Evolutionary conservation across 2,888 invertebrate genomes (phyloP), one percentile per base, ranked within the genome.

Genomic region (Rhagium mordax): DNA sequence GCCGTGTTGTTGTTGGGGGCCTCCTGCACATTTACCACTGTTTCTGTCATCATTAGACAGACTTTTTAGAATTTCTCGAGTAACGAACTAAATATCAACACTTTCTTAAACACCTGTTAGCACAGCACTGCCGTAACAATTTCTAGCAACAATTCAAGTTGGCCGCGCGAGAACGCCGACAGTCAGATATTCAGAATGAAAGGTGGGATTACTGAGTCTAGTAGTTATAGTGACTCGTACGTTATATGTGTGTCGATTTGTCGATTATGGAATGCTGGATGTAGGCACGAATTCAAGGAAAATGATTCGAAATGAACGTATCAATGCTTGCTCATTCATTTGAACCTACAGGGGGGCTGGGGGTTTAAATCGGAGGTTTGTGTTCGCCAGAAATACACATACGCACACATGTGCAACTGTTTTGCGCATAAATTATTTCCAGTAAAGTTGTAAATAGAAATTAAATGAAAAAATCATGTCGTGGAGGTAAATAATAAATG

Each of bases 1-100:
- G 71, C 70, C 68, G 85, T 83, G 62, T 84, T 85, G 70, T 86
- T 85, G 72, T 88, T 87, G 78, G 88, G 89, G 89, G 93, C 88
- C 86, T 92, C 92, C 86, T 94, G 93, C 87, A 94, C 93, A 84
- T 92, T 94, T 84, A 95, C 94, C 85, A 94, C 94, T 84, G 94
- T 94, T 91, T 95, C 95, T 87, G 94, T 93, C 92, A 95, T 95
- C 93, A 94, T 94, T 77, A 74, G 74, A 64, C 64, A 65, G 64
- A 55, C 69, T 78, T 69, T 60, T 70, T 47, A 61, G 48, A 24
- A 47, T 29, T 53, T 61, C 29, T 61, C 6, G 7, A 67, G 33
- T 27, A 21, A 49, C 53, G 10, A 53, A 65, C 33, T 61, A 21
- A 16, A 64, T 55, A 64, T 24, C 47, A n/a, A 18, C 62, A 66